Base-by-base conservation (phyloP, 2,797 vertebrate species). In the Pygocentrus nattereri region DNA sequence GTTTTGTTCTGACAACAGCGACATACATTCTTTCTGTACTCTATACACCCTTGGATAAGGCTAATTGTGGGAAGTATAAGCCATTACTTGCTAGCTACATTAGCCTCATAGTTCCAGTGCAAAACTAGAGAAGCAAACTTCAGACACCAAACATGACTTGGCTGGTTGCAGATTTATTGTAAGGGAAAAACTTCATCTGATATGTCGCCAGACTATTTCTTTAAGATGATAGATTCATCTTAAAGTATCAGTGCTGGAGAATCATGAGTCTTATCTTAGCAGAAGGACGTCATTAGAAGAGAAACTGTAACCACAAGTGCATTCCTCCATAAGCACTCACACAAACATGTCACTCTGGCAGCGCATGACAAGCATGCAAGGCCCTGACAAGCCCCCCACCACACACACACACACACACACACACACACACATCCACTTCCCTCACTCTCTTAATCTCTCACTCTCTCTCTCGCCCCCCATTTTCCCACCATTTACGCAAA, bases 401-500 rank as follows among this genome's bases (percentile, higher is more conserved):
- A n/a, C n/a, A n/a, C 74, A 85, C 83, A 86, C 67, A 75, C 78
- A n/a, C 23, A 64, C 65, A 69, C 74, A 56, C 76, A 78, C 72
- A 74, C 83, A 68, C 71, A 56, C 31, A 30, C 61, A 65, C 61
- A 76, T 76, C 47, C 47, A 54, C 65, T 88, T 75, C 88, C 79
- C 88, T 84, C 88, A 82, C 88, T 88, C 89, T 88, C 91, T 76
- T 87, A 80, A 88, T 84, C 88, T 82, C 88, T 87, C 89, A 91
- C 91, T 56, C 87, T 92, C 89, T 94, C 92, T 94, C 93, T 93
- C 83, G 84, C 88, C 88, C 88, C 89, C 87, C 92, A 91, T 91
- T 96, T 96, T 96, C 96, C 95, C 95, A 96, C 95, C 94, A n/a
- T 92, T 88, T 92, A 91, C 92, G 93, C 92, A 94, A 93, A 89